These are phyloP conservation scores for Stegastes partitus DNA, from an alignment of 2,113 vertebrate species.

Conservation along the genomic window DNA sequence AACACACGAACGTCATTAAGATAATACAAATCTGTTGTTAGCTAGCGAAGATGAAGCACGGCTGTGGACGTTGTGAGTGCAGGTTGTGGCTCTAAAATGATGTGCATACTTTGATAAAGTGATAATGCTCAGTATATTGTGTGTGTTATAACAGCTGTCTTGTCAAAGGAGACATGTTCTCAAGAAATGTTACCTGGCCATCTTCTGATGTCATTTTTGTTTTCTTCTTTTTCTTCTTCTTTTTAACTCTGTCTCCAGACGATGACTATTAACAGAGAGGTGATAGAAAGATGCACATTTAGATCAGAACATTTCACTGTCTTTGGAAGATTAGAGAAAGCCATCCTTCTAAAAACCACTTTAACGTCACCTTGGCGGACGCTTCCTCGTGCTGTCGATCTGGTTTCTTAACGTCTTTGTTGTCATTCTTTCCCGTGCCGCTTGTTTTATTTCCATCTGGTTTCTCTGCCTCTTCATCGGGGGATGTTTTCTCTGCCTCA, in stretches of 20 bases:
- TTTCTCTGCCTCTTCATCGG: slow-evolving; percentile 72
- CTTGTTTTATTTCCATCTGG: slow-evolving; percentile 33
- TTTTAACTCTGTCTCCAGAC: slow-evolving; percentile 84
- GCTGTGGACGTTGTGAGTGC: background rate
- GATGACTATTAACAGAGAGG: slow-evolving; percentile 49
- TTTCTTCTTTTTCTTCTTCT: slow-evolving; percentile 96
- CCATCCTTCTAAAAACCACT: background rate
- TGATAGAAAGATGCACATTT: background rate
- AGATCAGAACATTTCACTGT: background rate
- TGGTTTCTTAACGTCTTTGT: slow-evolving; percentile 17
- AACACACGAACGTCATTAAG: background rate
- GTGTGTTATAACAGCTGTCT: background rate
- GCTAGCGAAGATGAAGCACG: background rate
- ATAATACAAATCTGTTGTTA: background rate
- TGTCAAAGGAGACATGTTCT: background rate
- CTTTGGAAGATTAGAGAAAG: background rate
- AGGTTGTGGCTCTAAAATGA: background rate
- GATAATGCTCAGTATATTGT: too few relatives aligned
- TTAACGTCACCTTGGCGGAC: slow-evolving; percentile 60
- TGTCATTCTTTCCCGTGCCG: slow-evolving; percentile 24
- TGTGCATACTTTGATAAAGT: too few relatives aligned
- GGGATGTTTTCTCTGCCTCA: slow-evolving; percentile 62
- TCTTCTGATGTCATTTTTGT: slow-evolving; percentile 83
- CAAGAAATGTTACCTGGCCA: slow-evolving; percentile 78
- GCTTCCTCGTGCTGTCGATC: slow-evolving; percentile 32